Base-by-base conservation (phyloP, 2,888 invertebrate species). In the Ectropis crepuscularia region DNA sequence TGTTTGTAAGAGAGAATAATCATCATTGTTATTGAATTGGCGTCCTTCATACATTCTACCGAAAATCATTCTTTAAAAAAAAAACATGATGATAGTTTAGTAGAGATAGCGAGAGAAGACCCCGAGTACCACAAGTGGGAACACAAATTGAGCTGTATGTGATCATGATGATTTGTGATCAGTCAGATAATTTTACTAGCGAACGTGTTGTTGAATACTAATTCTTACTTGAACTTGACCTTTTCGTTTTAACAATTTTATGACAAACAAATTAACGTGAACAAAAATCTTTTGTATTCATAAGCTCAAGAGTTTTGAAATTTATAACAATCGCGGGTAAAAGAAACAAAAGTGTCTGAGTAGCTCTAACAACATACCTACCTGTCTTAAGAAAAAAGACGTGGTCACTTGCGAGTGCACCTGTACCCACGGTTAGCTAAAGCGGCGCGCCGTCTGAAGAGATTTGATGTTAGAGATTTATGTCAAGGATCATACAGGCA, bases 381-480 rank as follows among this genome's bases (percentile, higher is more conserved):
- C 1, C 28, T 16, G 7, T 11, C 46, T 53, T 53, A 11, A 53
- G 38, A 37, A 10, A 53, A 45, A 54, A 49, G 43, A 11, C 61
- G 49, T 54, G 62, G 62, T 62, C 57, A 62, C 61, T 66, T 65
- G 60, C 57, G 72, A 77, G 69, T 73, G 77, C 75, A 74, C 77
- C 78, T 74, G 72, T 74, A 79, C 75, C 46, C 10, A 82, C 83
- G 86, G 86, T 51, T 88, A 85, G 89, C 45, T 45, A 28, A 90
- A 91, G 91, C 90, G 51, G 54, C 63, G 82, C 84, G 82, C 84
- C 81, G 83, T 82, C 86, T 86, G 90, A 90, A 91, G 91, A 92
- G 92, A 92, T 91, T 91, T 92, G 91, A 92, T 88, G 90, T 91
- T 89, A 89, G 90, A 90, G 91, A 92, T 92, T 92, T 90, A 90